Evolutionary conservation across 1,140 invertebrate species (phyloP), one percentile per base, ranked within the genome.

Genomic region (Drosophila punjabiensis): DNA sequence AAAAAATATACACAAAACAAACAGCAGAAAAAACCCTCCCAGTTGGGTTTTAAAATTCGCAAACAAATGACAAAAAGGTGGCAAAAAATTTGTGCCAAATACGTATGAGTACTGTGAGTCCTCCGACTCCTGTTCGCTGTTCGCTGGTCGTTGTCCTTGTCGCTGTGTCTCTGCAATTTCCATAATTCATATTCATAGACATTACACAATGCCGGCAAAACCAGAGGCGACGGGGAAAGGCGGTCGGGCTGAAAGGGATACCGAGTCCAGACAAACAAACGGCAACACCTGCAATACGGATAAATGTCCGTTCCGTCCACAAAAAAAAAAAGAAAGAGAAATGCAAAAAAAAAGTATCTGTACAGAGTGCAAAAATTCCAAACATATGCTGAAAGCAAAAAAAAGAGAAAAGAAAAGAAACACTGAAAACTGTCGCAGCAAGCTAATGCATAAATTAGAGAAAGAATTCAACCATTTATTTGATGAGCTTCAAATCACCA

Each of bases 151-250:
- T 74, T 83, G 71, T 88, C 83, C 83, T 87, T 87, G 83, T 65
- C 75, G 66, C 48, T 79, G 82, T 78, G 86, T 69, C 68, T 69
- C 63, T 82, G 83, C 78, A 82, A 91, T 91, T 91, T 91, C 89
- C 89, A 91, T 91, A 91, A 91, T 91, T 91, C 89, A 91, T 91
- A 91, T 91, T 89, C 89, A 91, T 91, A 89, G 76, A 90, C 79
- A 85, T 55, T 62, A 68, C 78, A 81, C 75, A 67, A 73, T 70
- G 69, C 69, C 70, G 59, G 37, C 47, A 61, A 33, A 45, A 30
- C 50, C 52, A 53, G 30, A 33, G 52, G 14, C 52, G 11, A 39
- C 67, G 45, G 77, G 48, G 43, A 59, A 69, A 60, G 45, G 14
- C 28, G 30, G 48, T 52, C 14, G 33, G 16, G 47, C 32, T 59